These are phyloP conservation scores for Bryconaethiops microstoma DNA, from an alignment of 2,797 vertebrate genomes.

Conservation along the genomic window DNA sequence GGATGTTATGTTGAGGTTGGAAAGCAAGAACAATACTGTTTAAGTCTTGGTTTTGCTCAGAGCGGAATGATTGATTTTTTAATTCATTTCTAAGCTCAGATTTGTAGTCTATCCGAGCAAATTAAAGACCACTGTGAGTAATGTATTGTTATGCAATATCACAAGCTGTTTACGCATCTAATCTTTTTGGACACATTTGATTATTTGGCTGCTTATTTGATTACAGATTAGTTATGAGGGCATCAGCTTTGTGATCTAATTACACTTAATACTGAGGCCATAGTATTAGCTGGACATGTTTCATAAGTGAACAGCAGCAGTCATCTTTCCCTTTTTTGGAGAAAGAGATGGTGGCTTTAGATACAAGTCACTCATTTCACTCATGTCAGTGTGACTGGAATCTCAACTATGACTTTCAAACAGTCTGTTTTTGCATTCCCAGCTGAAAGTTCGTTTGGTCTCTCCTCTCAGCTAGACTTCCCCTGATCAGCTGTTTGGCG, in stretches of 20 bases:
- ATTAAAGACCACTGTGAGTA: too few relatives aligned
- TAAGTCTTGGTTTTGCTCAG: too few relatives aligned
- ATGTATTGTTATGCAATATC: neutral
- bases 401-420: slow-evolving; percentile 45
- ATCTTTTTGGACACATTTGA: too few relatives aligned
- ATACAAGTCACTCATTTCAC: slow-evolving; percentile 32
- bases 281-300: slow-evolving; percentile 14
- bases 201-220: too few relatives aligned
- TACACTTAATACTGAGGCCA: slow-evolving; percentile 27
- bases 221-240: too few relatives aligned
- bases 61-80: too few relatives aligned
- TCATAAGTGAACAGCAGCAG: neutral
- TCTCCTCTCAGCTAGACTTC: slow-evolving; percentile 18
- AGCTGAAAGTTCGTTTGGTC: slow-evolving; percentile 37
- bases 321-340: neutral
- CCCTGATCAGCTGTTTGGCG: slow-evolving; percentile 38
- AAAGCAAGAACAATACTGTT: too few relatives aligned
- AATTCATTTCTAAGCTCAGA: too few relatives aligned
- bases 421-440: slow-evolving; percentile 8
- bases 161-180: too few relatives aligned
- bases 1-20: too few relatives aligned
- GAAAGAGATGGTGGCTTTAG: slow-evolving; percentile 31
- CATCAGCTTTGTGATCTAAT: slow-evolving; percentile 11
- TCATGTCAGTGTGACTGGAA: slow-evolving; percentile 20
- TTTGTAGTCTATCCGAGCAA: too few relatives aligned